Conservation (phyloP, 2,888 invertebrate species). For the Xestia sexstrigata region DNA sequence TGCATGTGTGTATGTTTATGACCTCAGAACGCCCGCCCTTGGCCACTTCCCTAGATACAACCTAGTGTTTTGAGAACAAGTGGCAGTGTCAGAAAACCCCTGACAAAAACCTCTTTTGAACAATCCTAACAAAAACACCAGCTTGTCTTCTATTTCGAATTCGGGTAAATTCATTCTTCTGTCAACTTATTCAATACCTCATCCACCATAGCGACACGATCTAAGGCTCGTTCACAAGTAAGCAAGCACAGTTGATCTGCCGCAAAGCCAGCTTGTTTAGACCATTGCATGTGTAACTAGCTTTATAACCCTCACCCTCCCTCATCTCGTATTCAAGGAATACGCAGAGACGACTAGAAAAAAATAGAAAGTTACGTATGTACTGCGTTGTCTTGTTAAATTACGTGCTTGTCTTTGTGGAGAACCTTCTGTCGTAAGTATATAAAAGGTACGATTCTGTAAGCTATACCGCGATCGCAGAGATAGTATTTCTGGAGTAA, state of each 20-base stretch:
- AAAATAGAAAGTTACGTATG: slow-evolving; percentile 46
- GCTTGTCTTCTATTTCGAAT: background rate
- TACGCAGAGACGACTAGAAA: slow-evolving; percentile 34
- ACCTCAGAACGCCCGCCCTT: too few relatives aligned
- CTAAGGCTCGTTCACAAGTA: slow-evolving; percentile 39
- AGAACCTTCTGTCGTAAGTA: background rate
- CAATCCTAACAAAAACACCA: background rate
- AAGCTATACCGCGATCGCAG: background rate
- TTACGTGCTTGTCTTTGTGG: slow-evolving; percentile 27
- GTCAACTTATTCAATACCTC: slow-evolving; percentile 22
- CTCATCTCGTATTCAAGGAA: slow-evolving; percentile 71
- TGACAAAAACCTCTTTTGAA: background rate
- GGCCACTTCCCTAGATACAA: background rate
- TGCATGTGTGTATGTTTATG: too few relatives aligned
- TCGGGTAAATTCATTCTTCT: background rate
- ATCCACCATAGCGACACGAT: slow-evolving; percentile 47
- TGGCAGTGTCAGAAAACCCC: background rate
- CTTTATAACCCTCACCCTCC: slow-evolving; percentile 67
- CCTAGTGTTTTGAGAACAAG: background rate
- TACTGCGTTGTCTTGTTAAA: slow-evolving; percentile 37
- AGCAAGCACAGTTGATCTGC: slow-evolving; percentile 73
- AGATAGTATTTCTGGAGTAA: background rate
- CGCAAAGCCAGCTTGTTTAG: slow-evolving; percentile 75
- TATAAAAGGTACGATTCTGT: background rate
- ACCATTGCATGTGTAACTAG: slow-evolving; percentile 75